A percentile compares a stretch with the other conserved stretches of the same genome.
Evolutionary conservation across 1,140 invertebrate genomes (phyloP).

Genomic region (Tetramorium parvispinum): DNA sequence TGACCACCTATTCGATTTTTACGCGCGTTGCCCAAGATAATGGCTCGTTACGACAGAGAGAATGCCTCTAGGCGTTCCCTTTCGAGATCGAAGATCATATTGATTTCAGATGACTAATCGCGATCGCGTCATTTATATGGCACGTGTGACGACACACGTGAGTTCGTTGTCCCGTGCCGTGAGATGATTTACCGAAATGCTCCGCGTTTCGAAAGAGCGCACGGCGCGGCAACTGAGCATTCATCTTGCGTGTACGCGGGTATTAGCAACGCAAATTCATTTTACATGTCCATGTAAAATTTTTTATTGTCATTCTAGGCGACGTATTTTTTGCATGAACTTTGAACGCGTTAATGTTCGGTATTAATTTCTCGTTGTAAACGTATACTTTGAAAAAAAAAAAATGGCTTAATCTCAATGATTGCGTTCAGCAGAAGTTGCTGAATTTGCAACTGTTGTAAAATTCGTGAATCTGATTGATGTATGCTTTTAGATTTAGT

Average conservation of each 20-base stretch:
- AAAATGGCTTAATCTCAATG: background rate
- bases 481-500: too few relatives aligned
- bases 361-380: background rate
- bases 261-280: slow-evolving; percentile 1
- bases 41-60: slow-evolving; percentile 11
- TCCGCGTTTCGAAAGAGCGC: slow-evolving; percentile 9
- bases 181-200: slow-evolving; percentile 25
- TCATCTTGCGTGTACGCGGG: background rate
- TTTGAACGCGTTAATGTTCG: background rate
- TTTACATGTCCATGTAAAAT: background rate
- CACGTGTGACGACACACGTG: slow-evolving; percentile 10
- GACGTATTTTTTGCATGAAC: background rate
- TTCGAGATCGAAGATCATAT: slow-evolving; percentile 57
- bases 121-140: slow-evolving; percentile 44
- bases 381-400: background rate
- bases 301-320: background rate
- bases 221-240: background rate
- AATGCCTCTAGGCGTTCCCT: slow-evolving; percentile 47
- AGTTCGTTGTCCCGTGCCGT: slow-evolving; percentile 64
- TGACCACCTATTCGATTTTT: background rate
- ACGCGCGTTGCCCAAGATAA: slow-evolving; percentile 32
- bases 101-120: slow-evolving; percentile 67
- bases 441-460: too few relatives aligned
- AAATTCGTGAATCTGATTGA: too few relatives aligned
- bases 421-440: too few relatives aligned